Base-by-base conservation (phyloP, 2,113 vertebrate species). In the Numida meleagris region DNA sequence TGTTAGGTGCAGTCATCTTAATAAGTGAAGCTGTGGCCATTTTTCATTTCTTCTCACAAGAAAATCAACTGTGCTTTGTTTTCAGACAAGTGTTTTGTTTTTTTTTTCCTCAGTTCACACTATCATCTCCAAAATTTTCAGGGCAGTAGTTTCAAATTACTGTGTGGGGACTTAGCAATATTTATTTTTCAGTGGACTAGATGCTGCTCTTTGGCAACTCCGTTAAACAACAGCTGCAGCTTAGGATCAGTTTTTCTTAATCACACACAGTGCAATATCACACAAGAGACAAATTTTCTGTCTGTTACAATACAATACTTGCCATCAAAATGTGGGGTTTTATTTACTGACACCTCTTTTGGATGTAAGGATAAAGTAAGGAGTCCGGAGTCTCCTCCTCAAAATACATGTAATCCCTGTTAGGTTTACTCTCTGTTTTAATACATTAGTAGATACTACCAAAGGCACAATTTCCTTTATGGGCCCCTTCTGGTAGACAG, bases 151-250 rank as follows among this genome's bases (percentile, higher is more conserved):
- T 90, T 86, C 80, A 86, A 57, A 93, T 84, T 76, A 45, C n/a
- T 84, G 11, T 34, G 61, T 45, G 6, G 70, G 48, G 79, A 62
- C 10, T 18, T 90, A 75, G 53, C 40, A 90, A 88, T 78, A 96
- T 91, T 91, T 95, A 90, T 72, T 78, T 91, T 91, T 90, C 82
- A 70, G 3, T 82, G 53, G 68, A 25, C 51, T 31, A 84, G 43
- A 81, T 59, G 86, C 36, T 91, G 16, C 23, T 80, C 42, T 88
- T 91, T 86, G 85, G 58, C 82, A 94, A 75, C 48, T 25, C 27
- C 63, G 33, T 94, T 43, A 75, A 95, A 81, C 43, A 93, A 51
- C 85, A 94, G 36, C 88, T 95, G 91, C 38, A 36, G 10, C 38
- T 43, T 79, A 70, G 50, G 14, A 27, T 93, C 68, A 68, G 34